Evolutionary conservation across 2,888 invertebrate species (phyloP), one percentile per base, ranked within the genome.

Genomic region (Carterocephalus palaemon): DNA sequence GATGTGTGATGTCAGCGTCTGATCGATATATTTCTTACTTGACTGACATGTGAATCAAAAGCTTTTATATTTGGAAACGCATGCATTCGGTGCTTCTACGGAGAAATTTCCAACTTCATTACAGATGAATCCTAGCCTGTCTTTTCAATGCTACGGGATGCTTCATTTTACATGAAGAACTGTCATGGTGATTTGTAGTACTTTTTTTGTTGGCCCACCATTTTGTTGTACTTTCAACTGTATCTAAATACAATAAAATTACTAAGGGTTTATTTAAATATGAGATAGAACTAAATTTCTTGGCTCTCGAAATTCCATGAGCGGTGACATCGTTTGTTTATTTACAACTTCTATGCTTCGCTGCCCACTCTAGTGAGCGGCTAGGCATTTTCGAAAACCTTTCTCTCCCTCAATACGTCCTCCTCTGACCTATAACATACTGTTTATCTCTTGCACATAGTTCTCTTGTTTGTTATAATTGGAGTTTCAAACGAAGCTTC

Each of bases 1-100:
- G 24, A 26, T 47, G 38, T 46, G 40, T 36, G 13, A 37, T 45
- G 49, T 53, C 52, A 40, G 12, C 16, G 28, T 19, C 36, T 48
- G 53, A 56, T 51, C 45, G 50, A 54, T 49, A 48, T 48, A 49
- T 51, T 47, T 42, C 48, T 48, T 39, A 19, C 47, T 36, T 42
- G 52, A 49, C 26, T 41, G 54, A 54, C 54, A 40, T 49, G 38
- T 54, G 54, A 54, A 54, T 52, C 51, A 51, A 52, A 43, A 46
- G 8, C 31, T 23, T 17, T 45, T 37, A 50, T 45, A 37, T 53
- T 51, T 53, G 49, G 47, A 51, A 41, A 46, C 45, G 36, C 46
- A 39, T 49, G 47, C 40, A 46, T 50, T 38, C 36, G 7, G 6
- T 23, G 17, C 36, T 45, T 41, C 23, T 23, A 16, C 22, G 23